These are phyloP conservation scores for Elaphurus davidianus DNA, from an alignment of 2,113 vertebrate genomes.

Conservation along the genomic window DNA sequence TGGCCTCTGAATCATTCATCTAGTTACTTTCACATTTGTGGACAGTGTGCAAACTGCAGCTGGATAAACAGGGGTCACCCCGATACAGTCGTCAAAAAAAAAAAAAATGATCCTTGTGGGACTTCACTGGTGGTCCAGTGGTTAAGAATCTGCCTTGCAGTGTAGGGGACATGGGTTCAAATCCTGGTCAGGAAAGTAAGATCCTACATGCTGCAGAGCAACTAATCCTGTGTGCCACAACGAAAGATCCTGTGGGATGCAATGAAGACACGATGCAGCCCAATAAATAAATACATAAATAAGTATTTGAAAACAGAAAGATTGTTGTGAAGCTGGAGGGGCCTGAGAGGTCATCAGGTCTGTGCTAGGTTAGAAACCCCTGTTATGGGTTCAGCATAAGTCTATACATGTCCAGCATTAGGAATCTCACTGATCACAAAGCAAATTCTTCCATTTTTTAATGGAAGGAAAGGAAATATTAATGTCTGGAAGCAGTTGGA, in stretches of 20 bases:
- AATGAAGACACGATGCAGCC: neutral
- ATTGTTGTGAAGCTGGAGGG: neutral
- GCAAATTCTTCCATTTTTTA: neutral
- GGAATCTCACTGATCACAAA: neutral
- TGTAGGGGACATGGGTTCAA: neutral
- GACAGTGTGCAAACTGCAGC: neutral
- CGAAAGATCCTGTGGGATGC: neutral
- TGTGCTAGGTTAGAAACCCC: neutral
- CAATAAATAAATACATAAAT: neutral
- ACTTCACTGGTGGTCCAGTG: neutral
- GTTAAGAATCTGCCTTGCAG: neutral
- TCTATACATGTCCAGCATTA: neutral
- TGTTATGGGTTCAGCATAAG: fast-evolving
- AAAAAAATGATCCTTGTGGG: neutral
- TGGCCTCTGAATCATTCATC: neutral
- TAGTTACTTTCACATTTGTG: neutral
- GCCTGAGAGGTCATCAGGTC: neutral
- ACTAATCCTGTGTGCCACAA: neutral
- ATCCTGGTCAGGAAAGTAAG: neutral
- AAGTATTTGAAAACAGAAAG: neutral
- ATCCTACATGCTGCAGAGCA: neutral
- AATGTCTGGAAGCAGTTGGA: neutral
- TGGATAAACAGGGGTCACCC: neutral
- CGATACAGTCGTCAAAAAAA: fast-evolving
- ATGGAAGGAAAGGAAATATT: neutral